phyloP scores from a whole-genome alignment of 2,113 vertebrate species.

The Nettapus auritus region DNA sequence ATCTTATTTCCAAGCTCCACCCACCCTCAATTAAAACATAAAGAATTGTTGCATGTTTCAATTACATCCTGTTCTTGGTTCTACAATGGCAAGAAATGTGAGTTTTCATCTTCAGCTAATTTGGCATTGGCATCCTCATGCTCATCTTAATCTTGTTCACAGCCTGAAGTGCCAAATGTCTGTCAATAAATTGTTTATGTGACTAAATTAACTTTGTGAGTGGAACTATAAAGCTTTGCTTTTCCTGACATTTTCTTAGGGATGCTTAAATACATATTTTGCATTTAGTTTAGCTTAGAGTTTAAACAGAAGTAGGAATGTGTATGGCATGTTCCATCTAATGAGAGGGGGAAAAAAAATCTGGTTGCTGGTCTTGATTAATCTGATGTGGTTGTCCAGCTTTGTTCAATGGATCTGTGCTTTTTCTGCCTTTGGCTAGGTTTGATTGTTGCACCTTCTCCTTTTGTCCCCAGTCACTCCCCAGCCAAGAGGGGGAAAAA shows the following conservation, averaged over 20 bases:
- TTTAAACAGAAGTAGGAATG: neutral
- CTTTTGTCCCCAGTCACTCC: neutral
- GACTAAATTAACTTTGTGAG: neutral
- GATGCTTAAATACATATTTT: neutral
- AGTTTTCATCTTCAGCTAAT: conserved; percentile 30
- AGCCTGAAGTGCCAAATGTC: neutral
- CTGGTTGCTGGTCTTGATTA: neutral
- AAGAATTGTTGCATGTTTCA: neutral
- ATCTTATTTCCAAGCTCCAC: neutral
- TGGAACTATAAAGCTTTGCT: neutral
- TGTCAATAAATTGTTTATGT: conserved; percentile 28
- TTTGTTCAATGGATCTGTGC: neutral
- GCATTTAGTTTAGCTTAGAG: neutral
- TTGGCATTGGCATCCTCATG: neutral
- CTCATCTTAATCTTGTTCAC: neutral
- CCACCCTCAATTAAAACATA: neutral
- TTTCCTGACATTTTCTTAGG: rapidly evolving
- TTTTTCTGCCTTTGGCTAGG: neutral
- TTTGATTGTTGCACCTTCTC: neutral
- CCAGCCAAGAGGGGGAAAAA: neutral
- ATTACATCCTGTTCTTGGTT: neutral
- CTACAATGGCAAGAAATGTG: neutral
- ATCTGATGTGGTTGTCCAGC: neutral
- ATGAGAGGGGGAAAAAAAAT: neutral
- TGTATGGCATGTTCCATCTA: neutral